These are phyloP conservation scores for Phenganax stokvisi DNA, from an alignment of 92 coral and sea anemone species.

Conservation along the genomic window DNA sequence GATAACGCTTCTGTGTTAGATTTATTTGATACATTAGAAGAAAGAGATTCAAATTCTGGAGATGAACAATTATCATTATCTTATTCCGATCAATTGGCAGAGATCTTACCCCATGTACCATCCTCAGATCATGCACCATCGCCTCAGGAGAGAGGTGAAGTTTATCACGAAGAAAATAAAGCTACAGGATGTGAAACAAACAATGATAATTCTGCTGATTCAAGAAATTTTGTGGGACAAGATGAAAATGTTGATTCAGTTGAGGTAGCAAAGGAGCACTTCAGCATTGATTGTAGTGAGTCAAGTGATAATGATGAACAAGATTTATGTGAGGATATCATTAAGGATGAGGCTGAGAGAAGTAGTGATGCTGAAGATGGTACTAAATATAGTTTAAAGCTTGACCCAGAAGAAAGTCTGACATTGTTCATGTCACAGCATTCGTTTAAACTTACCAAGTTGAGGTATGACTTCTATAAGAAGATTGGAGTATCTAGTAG, in stretches of 20 bases:
- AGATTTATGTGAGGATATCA: too few relatives aligned
- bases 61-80: not conserved
- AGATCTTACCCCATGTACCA: slow-evolving; percentile 12
- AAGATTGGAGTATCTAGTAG: too few relatives aligned
- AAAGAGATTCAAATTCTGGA: slow-evolving; percentile 4
- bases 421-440: slow-evolving; percentile 44
- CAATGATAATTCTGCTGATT: not conserved
- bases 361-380: not conserved
- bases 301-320: not conserved
- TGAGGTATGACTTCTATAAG: slow-evolving; percentile 41
- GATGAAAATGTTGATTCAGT: not conserved
- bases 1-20: not conserved
- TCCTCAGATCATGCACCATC: not conserved
- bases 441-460: slow-evolving; percentile 44
- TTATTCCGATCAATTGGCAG: slow-evolving; percentile 27
- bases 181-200: not conserved
- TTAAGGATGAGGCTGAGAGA: not conserved
- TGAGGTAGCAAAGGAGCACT: not conserved
- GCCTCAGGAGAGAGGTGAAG: not conserved
- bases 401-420: slow-evolving; percentile 50
- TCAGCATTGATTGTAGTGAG: not conserved
- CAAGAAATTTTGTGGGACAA: not conserved
- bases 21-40: slow-evolving; percentile 8
- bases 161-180: not conserved
- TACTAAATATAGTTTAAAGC: slow-evolving; percentile 7